Conservation (phyloP, 2,113 vertebrate genomes). For the Strix uralensis region DNA sequence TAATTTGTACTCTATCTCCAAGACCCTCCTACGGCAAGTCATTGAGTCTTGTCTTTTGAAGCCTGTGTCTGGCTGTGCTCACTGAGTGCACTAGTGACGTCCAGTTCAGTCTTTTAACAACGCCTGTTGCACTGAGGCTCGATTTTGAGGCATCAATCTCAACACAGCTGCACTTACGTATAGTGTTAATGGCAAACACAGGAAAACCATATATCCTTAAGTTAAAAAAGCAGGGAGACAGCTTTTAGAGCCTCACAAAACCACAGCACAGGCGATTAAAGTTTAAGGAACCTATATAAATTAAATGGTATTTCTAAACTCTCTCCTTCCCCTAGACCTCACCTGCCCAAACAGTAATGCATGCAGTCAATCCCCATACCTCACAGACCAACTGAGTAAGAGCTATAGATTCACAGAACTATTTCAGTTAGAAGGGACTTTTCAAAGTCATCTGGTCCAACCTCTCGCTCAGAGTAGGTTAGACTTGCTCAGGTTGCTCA, state of each 20-base stretch:
- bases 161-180: background rate
- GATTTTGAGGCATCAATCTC: background rate
- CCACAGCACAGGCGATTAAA: background rate
- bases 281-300: background rate
- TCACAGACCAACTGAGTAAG: background rate
- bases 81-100: background rate
- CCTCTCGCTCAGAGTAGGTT: background rate
- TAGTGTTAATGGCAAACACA: background rate
- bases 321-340: background rate
- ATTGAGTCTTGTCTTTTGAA: background rate
- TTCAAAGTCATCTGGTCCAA: background rate
- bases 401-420: background rate
- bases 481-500: background rate
- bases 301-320: background rate
- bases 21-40: background rate
- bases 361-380: background rate
- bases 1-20: background rate
- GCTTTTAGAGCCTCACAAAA: background rate
- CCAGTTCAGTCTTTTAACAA: background rate
- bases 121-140: background rate
- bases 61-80: background rate
- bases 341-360: background rate
- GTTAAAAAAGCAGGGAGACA: background rate
- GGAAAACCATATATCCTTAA: background rate
- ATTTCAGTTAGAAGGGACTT: background rate